phyloP scores from a whole-genome alignment of 2,113 vertebrate genomes.

The Pogonocichla stellata region DNA sequence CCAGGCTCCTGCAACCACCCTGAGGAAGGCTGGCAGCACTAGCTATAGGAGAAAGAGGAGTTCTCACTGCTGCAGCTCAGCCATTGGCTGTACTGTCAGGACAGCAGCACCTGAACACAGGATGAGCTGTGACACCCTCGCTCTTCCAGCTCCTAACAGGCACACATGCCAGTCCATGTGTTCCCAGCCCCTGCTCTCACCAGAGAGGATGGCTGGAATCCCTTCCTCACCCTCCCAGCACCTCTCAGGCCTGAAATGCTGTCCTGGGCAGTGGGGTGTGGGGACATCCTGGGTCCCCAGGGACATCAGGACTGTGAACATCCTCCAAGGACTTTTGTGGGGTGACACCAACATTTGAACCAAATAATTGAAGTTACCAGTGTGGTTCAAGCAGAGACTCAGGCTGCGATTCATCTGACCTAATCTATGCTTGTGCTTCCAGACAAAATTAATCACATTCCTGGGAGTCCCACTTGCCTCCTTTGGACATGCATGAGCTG shows the following conservation, averaged over 20 bases:
- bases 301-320: background rate
- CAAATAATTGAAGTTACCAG: background rate
- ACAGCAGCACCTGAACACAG: background rate
- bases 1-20: background rate
- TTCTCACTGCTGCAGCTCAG: background rate
- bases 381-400: background rate
- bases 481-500: background rate
- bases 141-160: background rate
- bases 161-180: background rate
- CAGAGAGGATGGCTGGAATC: background rate
- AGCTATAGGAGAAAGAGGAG: fast-evolving
- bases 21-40: background rate
- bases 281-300: fast-evolving
- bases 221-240: background rate
- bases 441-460: background rate
- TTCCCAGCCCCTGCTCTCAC: background rate
- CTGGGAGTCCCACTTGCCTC: fast-evolving
- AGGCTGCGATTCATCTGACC: background rate
- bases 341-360: background rate
- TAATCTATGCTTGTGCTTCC: background rate
- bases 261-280: background rate
- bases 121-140: background rate
- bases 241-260: background rate
- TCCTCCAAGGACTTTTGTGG: background rate
- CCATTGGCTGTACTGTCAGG: background rate